These are phyloP conservation scores for Periparus ater DNA, from an alignment of 2,797 vertebrate genomes.

Conservation along the genomic window DNA sequence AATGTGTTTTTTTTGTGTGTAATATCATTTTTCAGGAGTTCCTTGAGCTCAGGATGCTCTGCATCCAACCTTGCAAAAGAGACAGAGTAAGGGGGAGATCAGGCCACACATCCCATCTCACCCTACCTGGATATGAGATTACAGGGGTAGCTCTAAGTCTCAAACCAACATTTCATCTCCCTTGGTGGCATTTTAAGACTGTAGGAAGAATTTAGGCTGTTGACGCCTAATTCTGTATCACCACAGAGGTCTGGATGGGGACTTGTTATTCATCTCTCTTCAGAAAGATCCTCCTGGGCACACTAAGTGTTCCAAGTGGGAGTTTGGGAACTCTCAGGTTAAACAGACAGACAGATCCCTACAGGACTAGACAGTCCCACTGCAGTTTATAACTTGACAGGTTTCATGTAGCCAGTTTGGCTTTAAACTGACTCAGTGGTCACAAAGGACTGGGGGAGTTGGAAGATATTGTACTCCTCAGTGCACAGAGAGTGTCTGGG, in stretches of 20 bases:
- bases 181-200: not conserved
- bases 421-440: not conserved
- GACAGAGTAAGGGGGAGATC: not conserved
- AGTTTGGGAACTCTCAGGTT: not conserved
- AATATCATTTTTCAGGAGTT: not conserved
- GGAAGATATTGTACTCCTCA: not conserved
- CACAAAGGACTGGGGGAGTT: not conserved
- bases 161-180: not conserved
- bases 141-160: not conserved
- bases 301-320: fast-evolving
- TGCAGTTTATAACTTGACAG: not conserved
- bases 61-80: not conserved
- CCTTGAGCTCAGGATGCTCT: not conserved
- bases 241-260: not conserved
- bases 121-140: not conserved
- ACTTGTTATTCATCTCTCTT: not conserved
- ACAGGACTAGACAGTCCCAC: not conserved
- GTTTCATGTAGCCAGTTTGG: not conserved
- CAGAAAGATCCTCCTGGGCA: not conserved
- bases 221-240: not conserved
- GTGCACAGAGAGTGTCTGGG: not conserved
- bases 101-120: not conserved
- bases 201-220: not conserved
- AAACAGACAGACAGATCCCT: not conserved
- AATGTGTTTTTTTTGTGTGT: not conserved